A percentile compares a stretch with the other conserved stretches of the same genome.
These are phyloP conservation scores for Caenorhabditis japonica DNA, from an alignment of 2,888 invertebrate species.

Conservation along the genomic window DNA sequence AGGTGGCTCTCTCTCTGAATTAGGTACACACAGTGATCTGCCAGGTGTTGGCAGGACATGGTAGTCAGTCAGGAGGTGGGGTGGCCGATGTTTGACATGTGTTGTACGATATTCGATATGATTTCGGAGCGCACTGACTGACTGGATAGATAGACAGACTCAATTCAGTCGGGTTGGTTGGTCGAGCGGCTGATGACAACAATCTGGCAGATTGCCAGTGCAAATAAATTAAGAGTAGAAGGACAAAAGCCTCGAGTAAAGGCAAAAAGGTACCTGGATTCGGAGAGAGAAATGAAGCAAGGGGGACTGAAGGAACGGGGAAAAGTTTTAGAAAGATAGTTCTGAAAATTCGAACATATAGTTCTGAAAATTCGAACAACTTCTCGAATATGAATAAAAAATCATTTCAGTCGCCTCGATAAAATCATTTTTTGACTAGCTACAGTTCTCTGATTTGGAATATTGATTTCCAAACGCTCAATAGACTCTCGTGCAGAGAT, in stretches of 20 bases:
- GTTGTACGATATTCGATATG: conserved; percentile 56
- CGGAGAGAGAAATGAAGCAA: neutral
- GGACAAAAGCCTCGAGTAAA: conserved; percentile 11
- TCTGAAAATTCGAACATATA: too few species aligned
- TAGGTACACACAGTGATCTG: conserved; percentile 19
- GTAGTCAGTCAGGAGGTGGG: neutral
- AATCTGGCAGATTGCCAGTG: conserved; percentile 38
- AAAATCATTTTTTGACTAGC: too few species aligned
- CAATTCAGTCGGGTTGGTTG: too few species aligned
- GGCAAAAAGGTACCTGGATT: neutral
- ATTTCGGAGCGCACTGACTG: conserved; percentile 32
- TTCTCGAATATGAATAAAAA: too few species aligned
- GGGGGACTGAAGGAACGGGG: too few species aligned
- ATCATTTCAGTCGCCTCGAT: too few species aligned
- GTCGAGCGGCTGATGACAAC: conserved; percentile 37
- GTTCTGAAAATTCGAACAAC: too few species aligned
- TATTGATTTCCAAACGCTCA: too few species aligned
- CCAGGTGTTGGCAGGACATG: conserved; percentile 33
- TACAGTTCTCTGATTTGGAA: too few species aligned
- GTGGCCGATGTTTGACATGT: conserved; percentile 46
- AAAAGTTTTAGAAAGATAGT: too few species aligned
- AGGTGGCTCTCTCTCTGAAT: conserved; percentile 8
- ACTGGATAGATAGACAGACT: conserved; percentile 16
- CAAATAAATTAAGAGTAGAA: conserved; percentile 20
- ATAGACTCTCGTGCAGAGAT: too few species aligned